Percentiles rank a stretch among this genome's conserved stretches.
These are phyloP conservation scores for Telmatochromis sp. DNA, from an alignment of 2,113 vertebrate species.

Conservation along the genomic window DNA sequence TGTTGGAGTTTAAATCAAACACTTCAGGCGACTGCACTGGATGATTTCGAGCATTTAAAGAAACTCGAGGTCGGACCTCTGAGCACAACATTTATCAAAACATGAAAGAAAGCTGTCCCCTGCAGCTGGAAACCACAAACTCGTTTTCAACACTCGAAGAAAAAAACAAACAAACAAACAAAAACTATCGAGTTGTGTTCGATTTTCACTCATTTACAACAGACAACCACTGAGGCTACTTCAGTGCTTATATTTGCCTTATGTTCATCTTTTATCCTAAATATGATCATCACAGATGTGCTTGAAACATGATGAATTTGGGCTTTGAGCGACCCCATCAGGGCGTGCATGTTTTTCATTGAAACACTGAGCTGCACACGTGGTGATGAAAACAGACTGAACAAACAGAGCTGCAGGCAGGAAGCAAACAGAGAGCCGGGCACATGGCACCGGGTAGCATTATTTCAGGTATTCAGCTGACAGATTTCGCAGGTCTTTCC, in stretches of 20 bases:
- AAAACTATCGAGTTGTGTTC: rapidly evolving
- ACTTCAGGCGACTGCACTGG: neutral
- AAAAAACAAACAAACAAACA: neutral
- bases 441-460: neutral
- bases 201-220: neutral
- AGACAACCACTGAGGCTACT: rapidly evolving
- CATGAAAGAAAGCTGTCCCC: rapidly evolving
- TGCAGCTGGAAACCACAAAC: neutral
- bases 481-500: neutral
- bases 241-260: neutral
- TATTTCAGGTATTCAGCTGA: neutral
- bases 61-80: neutral
- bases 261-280: rapidly evolving
- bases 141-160: neutral
- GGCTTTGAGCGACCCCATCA: rapidly evolving
- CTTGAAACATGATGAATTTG: neutral
- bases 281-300: rapidly evolving
- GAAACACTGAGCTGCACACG: rapidly evolving
- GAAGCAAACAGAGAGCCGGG: neutral
- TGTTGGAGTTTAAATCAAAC: neutral
- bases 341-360: neutral
- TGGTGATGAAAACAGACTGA: neutral
- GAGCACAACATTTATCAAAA: neutral
- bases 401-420: neutral
- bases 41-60: rapidly evolving